Percentiles rank a stretch among this genome's conserved stretches.
Conservation (phyloP, 2,888 invertebrate species). For the Cheilosia urbana region DNA sequence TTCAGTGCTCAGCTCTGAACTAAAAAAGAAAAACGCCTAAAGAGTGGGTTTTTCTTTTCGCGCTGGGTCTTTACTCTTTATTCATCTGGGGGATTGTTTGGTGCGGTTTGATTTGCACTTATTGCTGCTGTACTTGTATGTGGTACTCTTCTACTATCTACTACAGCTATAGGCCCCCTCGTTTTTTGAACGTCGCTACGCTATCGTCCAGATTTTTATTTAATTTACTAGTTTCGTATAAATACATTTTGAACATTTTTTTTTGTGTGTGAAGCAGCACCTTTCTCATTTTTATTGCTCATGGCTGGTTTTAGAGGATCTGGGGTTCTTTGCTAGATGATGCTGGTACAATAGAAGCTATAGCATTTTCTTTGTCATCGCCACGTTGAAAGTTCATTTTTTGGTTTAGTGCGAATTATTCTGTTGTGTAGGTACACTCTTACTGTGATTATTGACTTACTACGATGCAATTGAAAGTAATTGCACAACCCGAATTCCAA, state of each 20-base stretch:
- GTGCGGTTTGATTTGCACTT: slow-evolving; percentile 67
- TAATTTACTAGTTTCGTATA: slow-evolving; percentile 60
- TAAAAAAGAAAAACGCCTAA: no score
- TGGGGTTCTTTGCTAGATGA: slow-evolving; percentile 15
- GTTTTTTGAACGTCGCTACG: slow-evolving; percentile 1
- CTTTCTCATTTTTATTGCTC: slow-evolving; percentile 37
- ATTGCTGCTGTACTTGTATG: slow-evolving; percentile 31
- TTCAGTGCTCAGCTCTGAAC: no score
- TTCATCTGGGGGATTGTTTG: slow-evolving; percentile 58
- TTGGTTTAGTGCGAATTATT: background rate
- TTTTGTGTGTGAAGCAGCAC: slow-evolving; percentile 35
- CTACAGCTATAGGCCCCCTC: background rate
- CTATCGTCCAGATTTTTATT: slow-evolving; percentile 29
- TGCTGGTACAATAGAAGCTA: background rate
- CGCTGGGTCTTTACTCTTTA: slow-evolving; percentile 17
- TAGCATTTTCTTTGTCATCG: slow-evolving; percentile 23
- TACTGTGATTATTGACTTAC: background rate
- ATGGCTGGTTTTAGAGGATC: slow-evolving; percentile 11
- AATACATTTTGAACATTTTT: slow-evolving; percentile 18
- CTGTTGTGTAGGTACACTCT: no score
- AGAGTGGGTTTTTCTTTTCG: slow-evolving; percentile 12
- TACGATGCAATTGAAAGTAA: background rate
- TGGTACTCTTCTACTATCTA: slow-evolving; percentile 11
- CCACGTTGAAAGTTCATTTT: slow-evolving; percentile 16
- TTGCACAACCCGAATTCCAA: background rate